phyloP scores from a whole-genome alignment of 2,797 vertebrate species.

The Eidolon dupreanum region DNA sequence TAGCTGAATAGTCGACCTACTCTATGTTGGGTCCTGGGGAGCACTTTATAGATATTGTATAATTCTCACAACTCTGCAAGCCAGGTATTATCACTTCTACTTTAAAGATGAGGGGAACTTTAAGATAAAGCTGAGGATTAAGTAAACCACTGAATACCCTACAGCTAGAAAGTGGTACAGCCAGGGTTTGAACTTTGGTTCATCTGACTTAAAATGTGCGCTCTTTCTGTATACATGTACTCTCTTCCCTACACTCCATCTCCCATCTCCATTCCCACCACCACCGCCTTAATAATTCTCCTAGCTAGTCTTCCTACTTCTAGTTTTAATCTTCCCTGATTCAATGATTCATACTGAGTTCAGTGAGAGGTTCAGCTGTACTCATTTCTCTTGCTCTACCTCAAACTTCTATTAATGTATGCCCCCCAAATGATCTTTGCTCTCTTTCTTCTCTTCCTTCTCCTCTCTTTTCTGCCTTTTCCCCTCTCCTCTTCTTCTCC shows the following conservation, averaged over 20 bases:
- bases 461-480: neutral
- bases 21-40: neutral
- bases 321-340: neutral
- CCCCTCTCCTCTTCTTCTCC: neutral
- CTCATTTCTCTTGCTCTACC: neutral
- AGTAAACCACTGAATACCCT: neutral
- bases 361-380: neutral
- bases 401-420: neutral
- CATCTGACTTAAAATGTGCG: neutral
- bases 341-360: neutral
- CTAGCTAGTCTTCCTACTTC: neutral
- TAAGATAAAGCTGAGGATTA: neutral
- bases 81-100: neutral
- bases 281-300: neutral
- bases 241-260: neutral
- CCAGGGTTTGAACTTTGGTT: neutral
- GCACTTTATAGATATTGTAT: neutral
- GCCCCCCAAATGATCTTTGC: neutral
- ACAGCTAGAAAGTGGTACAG: neutral
- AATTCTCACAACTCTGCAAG: neutral
- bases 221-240: neutral
- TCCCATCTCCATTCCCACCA: neutral
- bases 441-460: neutral
- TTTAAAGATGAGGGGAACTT: constrained; percentile 43
- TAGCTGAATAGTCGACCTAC: neutral